Conservation (phyloP, 1,140 invertebrate species). For the Drosophila simulans region DNA sequence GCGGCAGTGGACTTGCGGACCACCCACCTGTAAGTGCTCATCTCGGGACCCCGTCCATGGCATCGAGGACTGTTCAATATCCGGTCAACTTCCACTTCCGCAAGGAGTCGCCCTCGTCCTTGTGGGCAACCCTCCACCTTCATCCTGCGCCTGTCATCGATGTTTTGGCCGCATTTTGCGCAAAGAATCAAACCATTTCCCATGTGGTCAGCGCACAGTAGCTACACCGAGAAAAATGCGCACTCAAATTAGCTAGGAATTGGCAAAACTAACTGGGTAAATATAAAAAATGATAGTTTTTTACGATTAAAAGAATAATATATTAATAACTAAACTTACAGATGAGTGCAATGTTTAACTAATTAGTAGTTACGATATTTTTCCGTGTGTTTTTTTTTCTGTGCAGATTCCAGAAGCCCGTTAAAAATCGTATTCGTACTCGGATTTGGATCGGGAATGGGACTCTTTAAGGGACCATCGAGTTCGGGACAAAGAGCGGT, state of each 20-base stretch:
- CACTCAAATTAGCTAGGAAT: too few relatives aligned
- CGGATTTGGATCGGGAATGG: not conserved
- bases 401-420: conserved; percentile 5
- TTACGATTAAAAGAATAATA: too few relatives aligned
- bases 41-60: conserved; percentile 3
- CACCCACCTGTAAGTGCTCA: conserved; percentile 46
- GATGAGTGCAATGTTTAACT: not conserved
- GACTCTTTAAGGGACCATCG: conserved; percentile 21
- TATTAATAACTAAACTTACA: too few relatives aligned
- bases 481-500: conserved; percentile 32
- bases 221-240: conserved; percentile 10
- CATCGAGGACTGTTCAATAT: conserved; percentile 37
- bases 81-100: conserved; percentile 57
- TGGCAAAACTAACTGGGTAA: not conserved
- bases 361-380: not conserved
- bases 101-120: conserved; percentile 24
- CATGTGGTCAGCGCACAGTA: conserved; percentile 28
- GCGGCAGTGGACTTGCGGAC: conserved; percentile 6
- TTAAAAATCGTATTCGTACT: conserved; percentile 1
- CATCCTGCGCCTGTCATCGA: conserved; percentile 21
- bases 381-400: not conserved
- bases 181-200: conserved; percentile 28
- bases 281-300: not conserved
- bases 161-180: conserved; percentile 48
- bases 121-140: not conserved